Percentiles rank a stretch among this genome's conserved stretches.
Conservation (phyloP, 2,113 vertebrate species). For the Brienomyrus brachyistius region DNA sequence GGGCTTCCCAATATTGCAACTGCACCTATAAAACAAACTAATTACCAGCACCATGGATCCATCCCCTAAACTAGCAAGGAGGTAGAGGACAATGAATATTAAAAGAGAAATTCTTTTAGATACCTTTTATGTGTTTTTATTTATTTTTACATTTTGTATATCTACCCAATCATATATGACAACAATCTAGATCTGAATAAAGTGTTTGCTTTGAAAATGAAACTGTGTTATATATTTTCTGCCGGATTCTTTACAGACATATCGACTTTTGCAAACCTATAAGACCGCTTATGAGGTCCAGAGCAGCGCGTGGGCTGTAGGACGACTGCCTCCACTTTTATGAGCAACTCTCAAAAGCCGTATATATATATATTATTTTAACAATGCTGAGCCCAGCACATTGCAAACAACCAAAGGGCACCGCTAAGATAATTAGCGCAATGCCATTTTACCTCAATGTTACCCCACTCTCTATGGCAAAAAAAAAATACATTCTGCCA, state of each 20-base stretch:
- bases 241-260: neutral
- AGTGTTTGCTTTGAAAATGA: neutral
- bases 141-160: neutral
- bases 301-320: neutral
- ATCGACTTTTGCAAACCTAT: neutral
- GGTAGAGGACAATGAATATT: neutral
- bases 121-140: neutral
- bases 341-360: neutral
- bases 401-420: neutral
- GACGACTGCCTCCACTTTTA: neutral
- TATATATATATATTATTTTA: neutral
- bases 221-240: neutral
- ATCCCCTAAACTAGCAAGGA: neutral
- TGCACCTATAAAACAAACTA: neutral
- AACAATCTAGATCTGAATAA: neutral
- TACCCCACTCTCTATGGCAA: neutral
- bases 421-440: neutral
- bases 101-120: neutral
- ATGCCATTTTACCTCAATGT: neutral
- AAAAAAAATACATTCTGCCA: neutral
- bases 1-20: neutral
- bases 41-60: neutral
- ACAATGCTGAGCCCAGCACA: conserved; percentile 2
- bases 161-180: neutral
- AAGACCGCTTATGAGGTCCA: neutral